These are phyloP conservation scores for Centrocercus urophasianus DNA, from an alignment of 2,113 vertebrate genomes.

Conservation along the genomic window DNA sequence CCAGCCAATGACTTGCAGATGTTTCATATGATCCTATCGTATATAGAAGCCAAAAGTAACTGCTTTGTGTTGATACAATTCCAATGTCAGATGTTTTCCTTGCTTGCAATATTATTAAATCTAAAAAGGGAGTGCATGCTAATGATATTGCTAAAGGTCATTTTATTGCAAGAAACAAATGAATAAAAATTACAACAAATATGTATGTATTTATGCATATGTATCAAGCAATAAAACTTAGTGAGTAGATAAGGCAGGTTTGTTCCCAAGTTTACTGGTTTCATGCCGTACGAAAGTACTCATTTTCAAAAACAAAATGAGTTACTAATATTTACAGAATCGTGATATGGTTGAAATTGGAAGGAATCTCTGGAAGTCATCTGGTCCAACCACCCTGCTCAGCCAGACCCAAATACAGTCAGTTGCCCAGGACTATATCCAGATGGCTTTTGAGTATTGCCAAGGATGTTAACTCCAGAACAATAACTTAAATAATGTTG, in stretches of 20 bases:
- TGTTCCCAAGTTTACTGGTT: neutral
- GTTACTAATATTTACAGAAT: neutral
- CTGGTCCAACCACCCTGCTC: neutral
- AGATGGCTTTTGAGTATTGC: neutral
- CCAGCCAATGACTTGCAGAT: constrained; percentile 64
- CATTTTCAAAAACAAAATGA: neutral
- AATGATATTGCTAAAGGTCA: neutral
- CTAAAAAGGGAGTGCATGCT: neutral
- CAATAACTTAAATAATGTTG: neutral
- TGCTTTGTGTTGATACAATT: constrained; percentile 46
- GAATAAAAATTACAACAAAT: neutral
- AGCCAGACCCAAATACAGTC: neutral
- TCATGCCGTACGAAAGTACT: neutral
- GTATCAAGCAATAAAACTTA: neutral
- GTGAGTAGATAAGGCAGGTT: neutral
- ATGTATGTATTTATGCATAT: neutral
- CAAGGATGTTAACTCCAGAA: neutral
- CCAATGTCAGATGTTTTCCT: constrained; percentile 58
- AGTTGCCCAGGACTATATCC: neutral
- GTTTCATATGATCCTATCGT: constrained; percentile 54
- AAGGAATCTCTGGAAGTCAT: neutral
- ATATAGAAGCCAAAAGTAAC: constrained; percentile 53
- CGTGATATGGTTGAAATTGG: neutral
- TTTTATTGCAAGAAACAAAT: neutral
- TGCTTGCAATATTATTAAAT: constrained; percentile 28